Conservation (phyloP, 2,888 invertebrate species). For the Mythimna ferrago region DNA sequence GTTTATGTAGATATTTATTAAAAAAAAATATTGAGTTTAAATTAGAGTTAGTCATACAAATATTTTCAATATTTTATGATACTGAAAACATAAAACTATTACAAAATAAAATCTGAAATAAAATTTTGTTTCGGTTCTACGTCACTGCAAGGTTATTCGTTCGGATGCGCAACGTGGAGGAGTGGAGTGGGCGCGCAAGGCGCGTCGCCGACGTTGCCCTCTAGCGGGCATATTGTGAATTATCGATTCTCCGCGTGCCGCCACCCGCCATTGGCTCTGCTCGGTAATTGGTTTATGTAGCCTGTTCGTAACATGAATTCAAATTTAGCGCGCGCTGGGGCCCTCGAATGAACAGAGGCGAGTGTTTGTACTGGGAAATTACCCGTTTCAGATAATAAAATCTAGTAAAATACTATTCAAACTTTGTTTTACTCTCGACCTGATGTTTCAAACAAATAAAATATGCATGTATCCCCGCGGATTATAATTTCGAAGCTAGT, state of each 20-base stretch:
- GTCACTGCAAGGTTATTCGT: conserved; percentile 79
- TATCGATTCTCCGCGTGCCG: conserved; percentile 88
- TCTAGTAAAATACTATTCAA: conserved; percentile 81
- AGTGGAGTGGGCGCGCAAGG: conserved; percentile 88
- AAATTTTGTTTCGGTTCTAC: conserved; percentile 57
- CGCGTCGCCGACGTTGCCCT: conserved; percentile 85
- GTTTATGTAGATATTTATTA: not conserved
- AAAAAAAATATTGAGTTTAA: not conserved
- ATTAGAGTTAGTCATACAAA: too few relatives aligned
- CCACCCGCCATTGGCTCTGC: conserved; percentile 86
- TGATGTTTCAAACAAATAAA: conserved; percentile 66
- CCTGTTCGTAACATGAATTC: conserved; percentile 89
- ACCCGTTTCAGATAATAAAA: conserved; percentile 83
- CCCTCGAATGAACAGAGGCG: conserved; percentile 80
- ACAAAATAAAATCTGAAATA: not conserved
- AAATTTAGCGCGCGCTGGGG: conserved; percentile 89
- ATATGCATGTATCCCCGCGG: conserved; percentile 32
- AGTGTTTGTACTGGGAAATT: conserved; percentile 83
- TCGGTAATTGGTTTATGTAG: conserved; percentile 89
- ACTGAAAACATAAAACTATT: not conserved
- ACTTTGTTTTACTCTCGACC: conserved; percentile 74
- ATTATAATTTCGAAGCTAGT: conserved; percentile 11
- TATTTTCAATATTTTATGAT: not conserved
- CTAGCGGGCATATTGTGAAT: conserved; percentile 89
- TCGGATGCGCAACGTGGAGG: conserved; percentile 88